Evolutionary conservation across 53 echinoderm and acorn worm genomes (phyloP), one percentile per base, ranked within the genome.

Genomic region (Pentamera pediparva): DNA sequence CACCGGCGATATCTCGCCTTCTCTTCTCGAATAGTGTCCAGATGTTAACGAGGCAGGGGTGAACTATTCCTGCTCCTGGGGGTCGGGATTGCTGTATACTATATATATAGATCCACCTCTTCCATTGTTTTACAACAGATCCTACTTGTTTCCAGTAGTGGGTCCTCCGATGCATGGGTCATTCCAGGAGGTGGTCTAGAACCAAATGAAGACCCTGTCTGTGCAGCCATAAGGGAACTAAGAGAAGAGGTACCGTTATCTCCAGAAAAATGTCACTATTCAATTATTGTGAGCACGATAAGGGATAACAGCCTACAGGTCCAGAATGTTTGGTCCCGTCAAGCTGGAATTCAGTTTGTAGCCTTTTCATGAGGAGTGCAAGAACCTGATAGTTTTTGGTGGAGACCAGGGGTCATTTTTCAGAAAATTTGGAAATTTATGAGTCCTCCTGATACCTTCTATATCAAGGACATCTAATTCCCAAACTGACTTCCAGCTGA

Each of bases 141-240:
- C 37, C 56, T 89, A 32, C 78, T 89, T 9, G 89, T 89, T 2
- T 85, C 89, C 10, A 85, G 85, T 43, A 76, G 78, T 35, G 54
- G 77, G 18, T 80, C 62, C 21, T 84, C 74, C 0, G 78, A 76
- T 65, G 41, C 34, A 47, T 89, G 89, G 89, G 89, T 89, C 36
- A 83, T 85, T 56, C 89, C 89, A 7, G 89, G 89, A 12, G 89
- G 89, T 15, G 89, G 89, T 5, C 48, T 85, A 5, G 89, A 89
- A 73, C 89, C 89, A 18, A 74, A 89, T 45, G 89, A 89, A 65
- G 81, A 77, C 36, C 69, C 89, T 53, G 81, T 81, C 0, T 70
- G 75, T 37, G 89, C 89, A 24, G 89, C 89, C 6, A 77, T 77
- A 20, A 76, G 89, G 37, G 89, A 89, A 62, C 84, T 84, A 15